Percentiles rank a stretch among this genome's conserved stretches.
Conservation (phyloP, 2,888 invertebrate species). For the Orthonevra nobilis region DNA sequence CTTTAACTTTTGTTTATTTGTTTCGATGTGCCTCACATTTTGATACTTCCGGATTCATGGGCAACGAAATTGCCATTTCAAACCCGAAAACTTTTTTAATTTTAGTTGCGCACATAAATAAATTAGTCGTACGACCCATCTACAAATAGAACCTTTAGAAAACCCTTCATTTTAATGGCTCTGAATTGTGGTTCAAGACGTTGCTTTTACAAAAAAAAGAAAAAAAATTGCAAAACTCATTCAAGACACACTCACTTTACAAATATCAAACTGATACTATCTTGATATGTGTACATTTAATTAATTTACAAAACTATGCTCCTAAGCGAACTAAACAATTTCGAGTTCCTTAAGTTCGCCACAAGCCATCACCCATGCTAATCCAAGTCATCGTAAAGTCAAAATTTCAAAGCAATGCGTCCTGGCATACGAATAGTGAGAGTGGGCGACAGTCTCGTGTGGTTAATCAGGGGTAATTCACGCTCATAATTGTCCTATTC, state of each 20-base stretch:
- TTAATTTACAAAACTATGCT: conserved; percentile 17
- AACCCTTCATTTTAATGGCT: too few relatives aligned
- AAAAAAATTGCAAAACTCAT: too few relatives aligned
- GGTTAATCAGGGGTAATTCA: conserved; percentile 54
- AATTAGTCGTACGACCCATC: neutral
- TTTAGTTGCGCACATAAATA: neutral
- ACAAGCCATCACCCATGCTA: neutral
- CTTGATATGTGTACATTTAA: too few relatives aligned
- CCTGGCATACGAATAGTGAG: neutral
- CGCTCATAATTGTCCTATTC: conserved; percentile 63
- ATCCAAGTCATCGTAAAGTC: conserved; percentile 11
- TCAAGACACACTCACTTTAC: too few relatives aligned
- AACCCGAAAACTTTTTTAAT: neutral
- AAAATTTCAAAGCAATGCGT: neutral
- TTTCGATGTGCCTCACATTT: too few relatives aligned
- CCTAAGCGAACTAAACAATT: conserved; percentile 12
- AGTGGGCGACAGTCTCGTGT: conserved; percentile 23
- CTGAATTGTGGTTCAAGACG: neutral
- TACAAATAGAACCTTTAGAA: neutral
- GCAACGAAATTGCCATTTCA: too few relatives aligned
- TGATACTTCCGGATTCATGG: too few relatives aligned
- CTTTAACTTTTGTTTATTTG: too few relatives aligned
- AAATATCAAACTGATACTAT: too few relatives aligned
- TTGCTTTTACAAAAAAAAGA: too few relatives aligned
- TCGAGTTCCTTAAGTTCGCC: neutral